Evolutionary conservation across 2,797 vertebrate species (phyloP).

Genomic region (Ibycter americanus): DNA sequence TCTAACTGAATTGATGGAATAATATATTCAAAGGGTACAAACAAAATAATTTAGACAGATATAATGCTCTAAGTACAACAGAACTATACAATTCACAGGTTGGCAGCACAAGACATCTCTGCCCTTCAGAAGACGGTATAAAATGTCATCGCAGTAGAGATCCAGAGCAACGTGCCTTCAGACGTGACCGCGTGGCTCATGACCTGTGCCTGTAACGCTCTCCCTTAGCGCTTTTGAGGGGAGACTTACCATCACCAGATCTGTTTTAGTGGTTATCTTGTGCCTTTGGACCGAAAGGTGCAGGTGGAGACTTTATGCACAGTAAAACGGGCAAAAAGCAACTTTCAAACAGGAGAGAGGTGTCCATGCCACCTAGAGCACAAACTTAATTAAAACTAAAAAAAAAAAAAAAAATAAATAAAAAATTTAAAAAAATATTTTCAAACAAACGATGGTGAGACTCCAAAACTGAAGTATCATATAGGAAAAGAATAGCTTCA

Average conservation of each 20-base stretch:
- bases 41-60: constrained; percentile 74
- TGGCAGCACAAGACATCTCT: constrained; percentile 77
- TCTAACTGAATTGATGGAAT: constrained; percentile 88
- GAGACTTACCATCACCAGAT: constrained; percentile 46
- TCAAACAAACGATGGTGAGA: background rate
- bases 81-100: constrained; percentile 85
- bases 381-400: background rate
- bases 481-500: background rate
- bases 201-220: background rate
- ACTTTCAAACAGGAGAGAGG: background rate
- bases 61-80: constrained; percentile 76
- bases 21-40: constrained; percentile 80
- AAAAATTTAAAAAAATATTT: background rate
- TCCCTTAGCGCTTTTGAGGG: background rate
- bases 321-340: constrained; percentile 30
- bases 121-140: constrained; percentile 62
- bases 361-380: background rate
- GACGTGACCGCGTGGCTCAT: background rate
- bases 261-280: constrained; percentile 3
- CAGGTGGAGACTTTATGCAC: background rate
- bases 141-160: constrained; percentile 23
- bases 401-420: background rate
- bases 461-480: background rate
- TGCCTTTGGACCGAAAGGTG: constrained; percentile 27
- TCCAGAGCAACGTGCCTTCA: background rate